Percentiles rank a stretch among this genome's conserved stretches.
These are phyloP conservation scores for Tragulus kanchil DNA, from an alignment of 2,113 vertebrate genomes.

Conservation along the genomic window DNA sequence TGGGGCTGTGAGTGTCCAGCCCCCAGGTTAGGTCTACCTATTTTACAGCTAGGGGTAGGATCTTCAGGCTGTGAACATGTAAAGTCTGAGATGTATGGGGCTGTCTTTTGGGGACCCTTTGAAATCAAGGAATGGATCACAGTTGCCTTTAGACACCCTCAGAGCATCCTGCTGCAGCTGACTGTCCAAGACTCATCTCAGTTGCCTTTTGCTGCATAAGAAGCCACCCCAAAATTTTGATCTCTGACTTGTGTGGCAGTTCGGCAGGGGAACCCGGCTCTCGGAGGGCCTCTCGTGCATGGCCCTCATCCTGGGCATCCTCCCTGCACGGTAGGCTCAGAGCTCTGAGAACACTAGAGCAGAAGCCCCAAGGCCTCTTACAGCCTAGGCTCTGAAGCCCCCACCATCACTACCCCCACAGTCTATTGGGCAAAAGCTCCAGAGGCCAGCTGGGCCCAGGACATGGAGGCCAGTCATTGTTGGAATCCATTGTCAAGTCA, in stretches of 20 bases:
- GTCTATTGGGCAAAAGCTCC: neutral
- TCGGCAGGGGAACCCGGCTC: neutral
- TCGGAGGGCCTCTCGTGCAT: neutral
- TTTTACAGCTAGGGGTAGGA: neutral
- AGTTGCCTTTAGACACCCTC: neutral
- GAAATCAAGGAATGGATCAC: neutral
- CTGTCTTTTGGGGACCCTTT: neutral
- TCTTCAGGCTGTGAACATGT: neutral
- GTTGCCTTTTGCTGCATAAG: neutral
- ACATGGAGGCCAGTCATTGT: rapidly evolving
- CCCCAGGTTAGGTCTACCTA: neutral
- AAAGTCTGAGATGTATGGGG: neutral
- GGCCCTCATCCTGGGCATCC: neutral
- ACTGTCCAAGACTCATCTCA: neutral
- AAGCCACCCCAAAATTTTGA: neutral
- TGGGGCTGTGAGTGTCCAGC: neutral
- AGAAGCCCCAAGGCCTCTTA: neutral
- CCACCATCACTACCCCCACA: neutral
- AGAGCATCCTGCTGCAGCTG: neutral
- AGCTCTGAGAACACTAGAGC: neutral
- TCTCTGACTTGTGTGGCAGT: neutral
- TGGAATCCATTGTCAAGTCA: neutral
- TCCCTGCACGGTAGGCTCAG: neutral
- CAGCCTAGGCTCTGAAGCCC: neutral
- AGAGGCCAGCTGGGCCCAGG: neutral